Evolutionary conservation across 2,888 invertebrate species (phyloP).

Genomic region (Aphodius sticticus): DNA sequence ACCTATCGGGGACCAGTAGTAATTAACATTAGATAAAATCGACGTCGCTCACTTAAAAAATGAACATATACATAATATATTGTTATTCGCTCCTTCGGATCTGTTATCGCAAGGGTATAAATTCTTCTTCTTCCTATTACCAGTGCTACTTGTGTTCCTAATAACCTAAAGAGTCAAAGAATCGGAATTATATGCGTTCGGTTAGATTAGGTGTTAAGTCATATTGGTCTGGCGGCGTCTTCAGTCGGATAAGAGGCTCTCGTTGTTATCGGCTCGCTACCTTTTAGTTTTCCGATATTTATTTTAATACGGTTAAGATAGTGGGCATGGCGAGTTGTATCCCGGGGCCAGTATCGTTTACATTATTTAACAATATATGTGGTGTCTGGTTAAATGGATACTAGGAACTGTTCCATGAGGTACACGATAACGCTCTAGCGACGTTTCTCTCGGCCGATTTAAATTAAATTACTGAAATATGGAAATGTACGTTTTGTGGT

Average conservation of each 20-base stretch:
- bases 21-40: slow-evolving; percentile 4
- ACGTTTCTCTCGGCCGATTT: neutral
- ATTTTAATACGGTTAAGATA: slow-evolving; percentile 4
- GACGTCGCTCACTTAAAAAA: slow-evolving; percentile 4
- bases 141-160: neutral
- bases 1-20: neutral
- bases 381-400: slow-evolving; percentile 26
- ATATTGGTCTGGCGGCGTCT: slow-evolving; percentile 4
- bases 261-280: neutral
- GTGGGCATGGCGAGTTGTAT: neutral
- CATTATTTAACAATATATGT: slow-evolving; percentile 22
- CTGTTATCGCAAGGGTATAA: neutral
- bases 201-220: neutral
- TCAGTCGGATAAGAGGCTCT: neutral
- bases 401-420: slow-evolving; percentile 15
- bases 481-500: neutral
- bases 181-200: neutral
- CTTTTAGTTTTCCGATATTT: slow-evolving; percentile 4
- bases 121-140: neutral
- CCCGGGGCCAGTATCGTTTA: slow-evolving; percentile 4
- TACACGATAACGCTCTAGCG: neutral
- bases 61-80: slow-evolving; percentile 4
- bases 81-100: neutral
- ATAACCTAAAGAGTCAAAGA: neutral
- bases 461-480: neutral